These are phyloP conservation scores for Dynastes hyllus DNA, from an alignment of 2,888 invertebrate genomes.

Conservation along the genomic window DNA sequence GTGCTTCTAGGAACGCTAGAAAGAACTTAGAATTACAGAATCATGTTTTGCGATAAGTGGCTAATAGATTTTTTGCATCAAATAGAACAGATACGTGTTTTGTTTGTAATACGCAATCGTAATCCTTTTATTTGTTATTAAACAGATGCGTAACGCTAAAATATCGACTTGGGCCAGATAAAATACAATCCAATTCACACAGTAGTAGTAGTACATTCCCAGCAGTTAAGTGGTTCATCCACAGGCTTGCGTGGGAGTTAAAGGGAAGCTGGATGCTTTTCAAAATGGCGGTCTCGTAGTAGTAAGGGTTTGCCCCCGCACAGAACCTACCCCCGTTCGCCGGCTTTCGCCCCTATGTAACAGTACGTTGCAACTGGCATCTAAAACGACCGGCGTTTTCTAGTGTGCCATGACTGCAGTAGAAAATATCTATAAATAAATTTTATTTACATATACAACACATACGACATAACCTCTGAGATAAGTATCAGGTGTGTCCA, in stretches of 20 bases:
- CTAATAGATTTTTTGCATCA: slow-evolving; percentile 16
- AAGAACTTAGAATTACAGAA: slow-evolving; percentile 1
- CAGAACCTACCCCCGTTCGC: slow-evolving; percentile 50
- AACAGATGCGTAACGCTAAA: slow-evolving; percentile 28
- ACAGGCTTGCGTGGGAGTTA: slow-evolving; percentile 55
- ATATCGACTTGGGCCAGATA: slow-evolving; percentile 31
- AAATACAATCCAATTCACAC: slow-evolving; percentile 37
- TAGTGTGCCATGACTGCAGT: slow-evolving; percentile 35
- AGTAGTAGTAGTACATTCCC: slow-evolving; percentile 35
- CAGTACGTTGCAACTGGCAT: slow-evolving; percentile 56
- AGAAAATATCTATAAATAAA: slow-evolving; percentile 34
- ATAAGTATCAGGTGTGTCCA: slow-evolving; percentile 26
- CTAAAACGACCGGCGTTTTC: slow-evolving; percentile 43
- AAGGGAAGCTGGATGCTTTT: slow-evolving; percentile 64
- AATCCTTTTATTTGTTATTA: slow-evolving; percentile 30
- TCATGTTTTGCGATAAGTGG: slow-evolving; percentile 1
- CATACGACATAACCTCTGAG: slow-evolving; percentile 38
- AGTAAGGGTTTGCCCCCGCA: slow-evolving; percentile 54
- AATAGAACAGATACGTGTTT: neutral
- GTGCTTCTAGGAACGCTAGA: neutral
- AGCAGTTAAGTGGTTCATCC: slow-evolving; percentile 55
- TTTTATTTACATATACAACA: slow-evolving; percentile 34
- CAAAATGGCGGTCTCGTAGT: slow-evolving; percentile 63
- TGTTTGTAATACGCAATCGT: neutral
- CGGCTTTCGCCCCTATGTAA: slow-evolving; percentile 27